phyloP scores from a whole-genome alignment of 2,797 vertebrate species.

The Argyrosomus regius region DNA sequence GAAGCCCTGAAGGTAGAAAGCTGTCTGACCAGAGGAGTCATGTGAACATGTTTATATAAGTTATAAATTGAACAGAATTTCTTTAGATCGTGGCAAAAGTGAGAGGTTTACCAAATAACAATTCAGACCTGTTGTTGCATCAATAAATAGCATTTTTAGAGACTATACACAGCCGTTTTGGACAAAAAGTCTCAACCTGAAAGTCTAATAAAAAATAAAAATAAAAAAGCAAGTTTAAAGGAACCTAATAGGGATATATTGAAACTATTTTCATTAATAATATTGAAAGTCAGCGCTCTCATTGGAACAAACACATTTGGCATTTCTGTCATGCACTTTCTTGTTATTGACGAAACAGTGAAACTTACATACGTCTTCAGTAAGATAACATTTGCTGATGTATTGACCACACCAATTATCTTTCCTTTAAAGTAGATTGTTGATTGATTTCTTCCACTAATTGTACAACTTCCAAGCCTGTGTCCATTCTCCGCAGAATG shows the following conservation, averaged over 20 bases:
- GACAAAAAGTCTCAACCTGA: too few relatives aligned
- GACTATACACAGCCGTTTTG: background rate
- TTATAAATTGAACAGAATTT: constrained; percentile 1
- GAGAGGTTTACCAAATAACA: background rate
- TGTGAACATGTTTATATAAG: background rate
- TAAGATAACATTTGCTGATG: background rate
- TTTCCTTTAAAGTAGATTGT: background rate
- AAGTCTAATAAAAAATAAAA: too few relatives aligned
- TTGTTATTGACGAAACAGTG: background rate
- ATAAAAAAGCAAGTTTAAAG: too few relatives aligned
- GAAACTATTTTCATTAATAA: too few relatives aligned
- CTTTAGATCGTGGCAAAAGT: background rate
- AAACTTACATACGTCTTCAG: background rate
- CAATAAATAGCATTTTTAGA: background rate
- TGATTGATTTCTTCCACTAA: background rate
- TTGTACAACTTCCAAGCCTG: background rate
- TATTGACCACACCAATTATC: background rate
- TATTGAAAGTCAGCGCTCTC: too few relatives aligned
- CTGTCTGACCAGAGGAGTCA: background rate
- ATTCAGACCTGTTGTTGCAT: background rate
- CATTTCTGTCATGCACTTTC: too few relatives aligned
- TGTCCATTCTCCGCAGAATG: too few relatives aligned
- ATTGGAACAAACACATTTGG: too few relatives aligned
- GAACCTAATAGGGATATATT: too few relatives aligned
- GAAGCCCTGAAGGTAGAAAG: constrained; percentile 23